Evolutionary conservation across 2,888 invertebrate genomes (phyloP).

Genomic region (Pyrocoelia pectoralis): DNA sequence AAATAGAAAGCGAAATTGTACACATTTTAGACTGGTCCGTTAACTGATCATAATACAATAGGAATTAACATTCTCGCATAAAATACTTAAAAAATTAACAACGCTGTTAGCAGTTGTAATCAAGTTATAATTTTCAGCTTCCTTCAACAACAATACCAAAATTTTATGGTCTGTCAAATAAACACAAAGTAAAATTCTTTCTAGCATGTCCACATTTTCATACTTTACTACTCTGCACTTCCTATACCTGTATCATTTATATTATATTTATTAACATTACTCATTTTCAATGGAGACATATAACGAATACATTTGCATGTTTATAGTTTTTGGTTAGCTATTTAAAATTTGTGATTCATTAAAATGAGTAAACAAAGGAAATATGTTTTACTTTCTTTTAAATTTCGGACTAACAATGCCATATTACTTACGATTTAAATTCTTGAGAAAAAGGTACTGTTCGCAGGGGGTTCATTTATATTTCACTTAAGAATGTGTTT

Average conservation of each 20-base stretch:
- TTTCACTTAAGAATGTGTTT: too few species aligned
- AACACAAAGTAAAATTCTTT: conserved; percentile 10
- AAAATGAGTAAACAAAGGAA: too few species aligned
- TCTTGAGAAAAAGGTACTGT: too few species aligned
- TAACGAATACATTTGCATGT: not conserved
- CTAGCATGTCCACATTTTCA: conserved; percentile 12
- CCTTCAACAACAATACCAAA: conserved; percentile 13
- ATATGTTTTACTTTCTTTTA: too few species aligned
- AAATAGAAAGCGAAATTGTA: not conserved
- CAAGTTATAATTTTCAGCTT: conserved; percentile 14
- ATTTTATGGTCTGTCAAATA: conserved; percentile 13
- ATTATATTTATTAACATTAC: conserved; percentile 7
- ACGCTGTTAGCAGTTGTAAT: conserved; percentile 13
- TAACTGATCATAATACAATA: conserved; percentile 10
- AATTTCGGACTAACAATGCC: too few species aligned
- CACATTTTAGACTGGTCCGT: not conserved
- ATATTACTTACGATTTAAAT: too few species aligned
- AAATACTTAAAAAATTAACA: conserved; percentile 8
- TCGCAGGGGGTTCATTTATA: too few species aligned
- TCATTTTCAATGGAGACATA: not conserved
- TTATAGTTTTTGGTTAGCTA: not conserved
- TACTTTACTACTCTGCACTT: not conserved
- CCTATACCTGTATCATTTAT: conserved; percentile 4
- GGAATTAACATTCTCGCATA: conserved; percentile 9
- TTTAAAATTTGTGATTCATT: too few species aligned